These are phyloP conservation scores for Acanthurus lineatus DNA, from an alignment of 2,797 vertebrate species.

Conservation along the genomic window DNA sequence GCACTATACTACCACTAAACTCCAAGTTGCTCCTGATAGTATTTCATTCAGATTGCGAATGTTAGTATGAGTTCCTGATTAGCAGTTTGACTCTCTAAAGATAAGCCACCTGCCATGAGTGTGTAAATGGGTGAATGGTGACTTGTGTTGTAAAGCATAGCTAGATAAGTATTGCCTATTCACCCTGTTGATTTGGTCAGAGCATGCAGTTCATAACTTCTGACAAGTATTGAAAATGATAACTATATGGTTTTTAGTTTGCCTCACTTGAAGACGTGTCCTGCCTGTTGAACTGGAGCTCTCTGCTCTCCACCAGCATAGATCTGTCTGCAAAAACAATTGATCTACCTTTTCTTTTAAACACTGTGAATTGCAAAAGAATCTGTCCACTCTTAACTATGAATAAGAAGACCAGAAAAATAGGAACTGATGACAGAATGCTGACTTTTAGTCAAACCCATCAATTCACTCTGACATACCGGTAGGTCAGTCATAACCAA, in stretches of 20 bases:
- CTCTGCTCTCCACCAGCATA: not conserved
- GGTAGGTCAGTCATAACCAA: not conserved
- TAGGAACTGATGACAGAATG: not conserved
- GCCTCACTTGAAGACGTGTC: not conserved
- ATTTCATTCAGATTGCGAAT: too few species aligned
- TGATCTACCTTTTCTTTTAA: not conserved
- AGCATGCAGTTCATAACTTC: too few species aligned
- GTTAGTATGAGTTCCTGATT: too few species aligned
- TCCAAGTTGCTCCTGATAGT: too few species aligned
- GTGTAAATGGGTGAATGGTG: too few species aligned
- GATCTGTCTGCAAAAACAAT: not conserved
- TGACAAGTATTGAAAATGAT: not conserved
- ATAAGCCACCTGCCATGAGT: too few species aligned
- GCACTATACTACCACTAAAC: too few species aligned
- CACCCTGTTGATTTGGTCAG: too few species aligned
- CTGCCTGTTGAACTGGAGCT: not conserved
- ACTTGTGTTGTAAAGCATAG: too few species aligned
- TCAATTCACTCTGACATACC: not conserved
- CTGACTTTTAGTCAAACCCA: too few species aligned
- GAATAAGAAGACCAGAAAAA: not conserved
- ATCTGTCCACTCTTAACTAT: not conserved
- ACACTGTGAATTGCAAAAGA: not conserved
- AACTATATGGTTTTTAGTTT: not conserved
- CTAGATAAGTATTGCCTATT: too few species aligned
- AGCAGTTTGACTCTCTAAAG: too few species aligned